Conservation (phyloP, 2,888 invertebrate species). For the Aphrophora alni region DNA sequence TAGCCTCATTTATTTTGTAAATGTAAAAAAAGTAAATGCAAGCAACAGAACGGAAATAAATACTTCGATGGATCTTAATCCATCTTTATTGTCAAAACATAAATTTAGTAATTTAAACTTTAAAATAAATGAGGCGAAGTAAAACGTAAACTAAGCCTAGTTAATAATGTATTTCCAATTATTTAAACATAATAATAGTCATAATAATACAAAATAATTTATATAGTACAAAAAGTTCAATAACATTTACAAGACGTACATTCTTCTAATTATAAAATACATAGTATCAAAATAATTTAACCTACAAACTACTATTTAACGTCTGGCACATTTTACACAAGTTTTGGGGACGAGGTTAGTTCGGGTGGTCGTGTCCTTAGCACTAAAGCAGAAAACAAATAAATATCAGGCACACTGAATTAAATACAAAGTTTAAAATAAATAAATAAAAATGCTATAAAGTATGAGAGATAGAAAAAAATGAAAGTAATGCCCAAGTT, state of each 20-base stretch:
- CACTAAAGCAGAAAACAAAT: neutral
- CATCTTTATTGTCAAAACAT: constrained; percentile 25
- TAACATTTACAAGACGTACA: constrained; percentile 34
- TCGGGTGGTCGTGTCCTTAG: neutral
- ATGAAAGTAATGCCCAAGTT: neutral
- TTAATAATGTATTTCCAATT: constrained; percentile 30
- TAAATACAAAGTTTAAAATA: neutral
- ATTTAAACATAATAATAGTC: constrained; percentile 38
- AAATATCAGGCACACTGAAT: neutral
- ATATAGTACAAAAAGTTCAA: constrained; percentile 41
- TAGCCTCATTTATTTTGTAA: constrained; percentile 23
- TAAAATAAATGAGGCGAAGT: constrained; percentile 15
- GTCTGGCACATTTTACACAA: constrained; percentile 25
- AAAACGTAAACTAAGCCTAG: constrained; percentile 4
- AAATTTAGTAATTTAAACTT: constrained; percentile 20
- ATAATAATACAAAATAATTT: constrained; percentile 43
- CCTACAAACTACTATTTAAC: constrained; percentile 28
- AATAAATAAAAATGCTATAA: neutral
- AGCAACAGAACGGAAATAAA: neutral
- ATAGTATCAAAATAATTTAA: constrained; percentile 40
- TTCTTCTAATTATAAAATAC: constrained; percentile 34
- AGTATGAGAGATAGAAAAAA: neutral
- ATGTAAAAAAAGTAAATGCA: constrained; percentile 25
- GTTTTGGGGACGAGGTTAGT: constrained; percentile 1
- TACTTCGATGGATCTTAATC: neutral